A percentile compares a stretch with the other conserved stretches of the same genome.
Conservation (phyloP, 2,888 invertebrate genomes). For the Eupithecia dodoneata region DNA sequence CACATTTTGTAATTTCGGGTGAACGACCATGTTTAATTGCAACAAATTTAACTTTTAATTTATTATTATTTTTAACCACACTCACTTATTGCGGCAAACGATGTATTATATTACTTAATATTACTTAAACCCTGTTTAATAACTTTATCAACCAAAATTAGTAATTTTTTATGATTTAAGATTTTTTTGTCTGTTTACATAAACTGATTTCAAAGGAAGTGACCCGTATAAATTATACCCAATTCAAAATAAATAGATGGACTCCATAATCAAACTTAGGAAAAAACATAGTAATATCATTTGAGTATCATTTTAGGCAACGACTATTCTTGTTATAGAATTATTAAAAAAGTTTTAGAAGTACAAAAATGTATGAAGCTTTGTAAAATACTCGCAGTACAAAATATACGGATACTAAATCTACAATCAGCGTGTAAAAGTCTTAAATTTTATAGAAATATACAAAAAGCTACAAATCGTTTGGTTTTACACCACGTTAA, state of each 20-base stretch:
- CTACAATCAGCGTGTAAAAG: slow-evolving; percentile 75
- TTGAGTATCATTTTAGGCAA: slow-evolving; percentile 35
- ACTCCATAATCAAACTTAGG: neutral
- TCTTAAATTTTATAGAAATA: slow-evolving; percentile 77
- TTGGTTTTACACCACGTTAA: slow-evolving; percentile 71
- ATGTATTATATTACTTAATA: neutral
- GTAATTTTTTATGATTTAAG: neutral
- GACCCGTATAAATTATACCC: neutral
- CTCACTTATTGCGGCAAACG: neutral
- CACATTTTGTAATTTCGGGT: slow-evolving; percentile 9
- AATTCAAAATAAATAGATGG: neutral
- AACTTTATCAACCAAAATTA: neutral
- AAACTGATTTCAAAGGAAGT: neutral
- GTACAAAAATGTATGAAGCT: slow-evolving; percentile 41
- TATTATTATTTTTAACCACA: neutral
- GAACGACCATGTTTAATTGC: slow-evolving; percentile 13
- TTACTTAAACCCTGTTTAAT: neutral
- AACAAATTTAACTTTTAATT: neutral
- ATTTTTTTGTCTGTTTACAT: neutral
- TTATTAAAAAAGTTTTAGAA: slow-evolving; percentile 21
- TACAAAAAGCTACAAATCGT: slow-evolving; percentile 76
- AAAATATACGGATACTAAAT: slow-evolving; percentile 75
- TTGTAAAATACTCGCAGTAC: slow-evolving; percentile 57
- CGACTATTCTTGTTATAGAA: slow-evolving; percentile 20
- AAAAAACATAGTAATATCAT: neutral